Evolutionary conservation across 92 coral and sea anemone species (phyloP).

Genomic region (Siderastrea siderea): DNA sequence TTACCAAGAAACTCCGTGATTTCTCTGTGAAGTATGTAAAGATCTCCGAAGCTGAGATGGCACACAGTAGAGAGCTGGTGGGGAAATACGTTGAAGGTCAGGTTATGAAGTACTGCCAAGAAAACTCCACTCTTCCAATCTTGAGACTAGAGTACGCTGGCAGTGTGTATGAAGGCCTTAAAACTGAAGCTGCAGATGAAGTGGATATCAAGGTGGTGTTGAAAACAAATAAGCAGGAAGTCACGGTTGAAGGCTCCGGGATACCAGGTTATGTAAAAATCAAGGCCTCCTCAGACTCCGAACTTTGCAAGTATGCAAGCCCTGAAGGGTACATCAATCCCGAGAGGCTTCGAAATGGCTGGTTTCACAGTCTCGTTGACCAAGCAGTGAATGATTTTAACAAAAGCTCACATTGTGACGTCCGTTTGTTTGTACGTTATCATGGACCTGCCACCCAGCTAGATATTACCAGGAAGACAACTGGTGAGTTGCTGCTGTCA

Average conservation of each 20-base stretch:
- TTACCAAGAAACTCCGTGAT: constrained; percentile 47
- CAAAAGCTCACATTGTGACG: too few species aligned
- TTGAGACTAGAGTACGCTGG: constrained; percentile 73
- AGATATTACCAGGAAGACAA: constrained; percentile 30
- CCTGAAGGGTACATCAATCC: constrained; percentile 46
- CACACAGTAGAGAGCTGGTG: constrained; percentile 59
- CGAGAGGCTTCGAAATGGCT: constrained; percentile 44
- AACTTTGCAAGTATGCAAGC: constrained; percentile 43
- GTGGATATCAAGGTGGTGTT: constrained; percentile 80
- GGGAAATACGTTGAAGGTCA: constrained; percentile 38
- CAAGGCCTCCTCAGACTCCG: constrained; percentile 25
- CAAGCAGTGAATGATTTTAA: constrained; percentile 35
- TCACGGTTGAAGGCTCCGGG: constrained; percentile 11
- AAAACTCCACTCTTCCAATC: constrained; percentile 51
- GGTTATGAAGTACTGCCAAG: constrained; percentile 25
- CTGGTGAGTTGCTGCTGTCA: constrained; percentile 32
- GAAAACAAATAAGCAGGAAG: constrained; percentile 40
- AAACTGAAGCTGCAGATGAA: constrained; percentile 83
- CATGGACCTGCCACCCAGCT: constrained; percentile 85
- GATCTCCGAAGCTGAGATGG: constrained; percentile 48
- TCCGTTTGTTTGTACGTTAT: constrained; percentile 39
- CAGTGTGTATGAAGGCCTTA: constrained; percentile 73
- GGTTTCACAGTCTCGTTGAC: constrained; percentile 63
- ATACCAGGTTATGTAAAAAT: constrained; percentile 73
- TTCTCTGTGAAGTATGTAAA: constrained; percentile 67